Base-by-base conservation (phyloP, 2,113 vertebrate species). In the Jacana jacana region DNA sequence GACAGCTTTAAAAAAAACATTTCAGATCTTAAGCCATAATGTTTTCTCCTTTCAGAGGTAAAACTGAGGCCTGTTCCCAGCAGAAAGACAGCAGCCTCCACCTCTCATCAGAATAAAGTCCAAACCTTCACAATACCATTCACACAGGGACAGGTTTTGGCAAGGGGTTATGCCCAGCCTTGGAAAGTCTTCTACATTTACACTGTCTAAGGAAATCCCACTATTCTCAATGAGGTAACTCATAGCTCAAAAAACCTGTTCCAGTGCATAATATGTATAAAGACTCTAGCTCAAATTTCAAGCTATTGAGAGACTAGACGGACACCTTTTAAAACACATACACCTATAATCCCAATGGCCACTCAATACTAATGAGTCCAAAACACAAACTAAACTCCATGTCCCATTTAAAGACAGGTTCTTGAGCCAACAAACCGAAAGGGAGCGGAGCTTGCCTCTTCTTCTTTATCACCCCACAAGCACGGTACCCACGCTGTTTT, bases 191-290 rank as follows among this genome's bases (percentile, higher is more conserved):
- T 82, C 52, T 82, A 69, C 12, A 37, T 60, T 42, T 54, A 60
- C 20, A 35, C 22, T 35, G 25, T 20, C 33, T 42, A 65, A 87
- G 33, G 42, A 68, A 55, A 92, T 58, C 42, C 11, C 40, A 24
- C 18, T 64, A 42, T 17, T 86, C 31, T 64, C 57, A 27, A 11
- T 25, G n/a, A 64, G 55, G 66, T 35, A 92, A 72, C 58, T 81
- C 57, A 30, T 12, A 72, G 30, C 25, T n/a, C 28, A 30, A 49
- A 19, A 69, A 91, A 35, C 9, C 39, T 73, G 46, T 22, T 73
- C 10, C 39, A 82, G 22, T 5, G 22, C 9, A 40, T 0, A 0
- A 70, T 44, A 68, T 1, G 0, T 5, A 4, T 52, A 57, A 51
- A 75, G 24, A 30, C 14, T 51, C 6, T 0, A 69, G 23, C 6